phyloP scores from a whole-genome alignment of 2,113 vertebrate species.

The Perca fluviatilis region DNA sequence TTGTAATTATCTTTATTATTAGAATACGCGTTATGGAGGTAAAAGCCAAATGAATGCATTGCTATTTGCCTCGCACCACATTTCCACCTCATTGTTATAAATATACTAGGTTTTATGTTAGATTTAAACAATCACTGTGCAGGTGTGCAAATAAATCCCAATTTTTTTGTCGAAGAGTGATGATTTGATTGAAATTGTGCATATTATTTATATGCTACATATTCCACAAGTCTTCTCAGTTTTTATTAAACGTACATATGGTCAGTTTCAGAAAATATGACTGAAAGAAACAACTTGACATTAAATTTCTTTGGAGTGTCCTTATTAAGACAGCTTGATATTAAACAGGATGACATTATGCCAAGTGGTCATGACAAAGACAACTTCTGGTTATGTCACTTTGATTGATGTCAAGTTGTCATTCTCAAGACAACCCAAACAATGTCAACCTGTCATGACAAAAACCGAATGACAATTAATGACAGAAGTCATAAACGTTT shows the following conservation, averaged over 20 bases:
- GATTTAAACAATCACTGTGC: neutral
- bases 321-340: too few species aligned
- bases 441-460: too few species aligned
- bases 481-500: too few species aligned
- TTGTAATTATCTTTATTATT: conserved; percentile 28
- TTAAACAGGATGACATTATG: too few species aligned
- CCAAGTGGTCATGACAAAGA: too few species aligned
- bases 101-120: neutral
- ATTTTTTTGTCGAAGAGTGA: conserved; percentile 7
- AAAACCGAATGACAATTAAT: too few species aligned
- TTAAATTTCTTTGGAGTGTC: too few species aligned
- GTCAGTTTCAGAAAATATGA: too few species aligned
- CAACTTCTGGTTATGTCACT: too few species aligned
- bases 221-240: neutral
- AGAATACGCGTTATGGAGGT: conserved; percentile 7
- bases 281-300: too few species aligned
- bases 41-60: neutral
- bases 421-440: too few species aligned
- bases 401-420: too few species aligned
- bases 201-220: neutral
- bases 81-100: neutral
- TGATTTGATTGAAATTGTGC: neutral
- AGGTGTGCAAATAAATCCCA: neutral
- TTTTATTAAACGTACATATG: neutral
- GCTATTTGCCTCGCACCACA: neutral